phyloP scores from a whole-genome alignment of 2,797 vertebrate genomes.

The Bryconaethiops microstoma region DNA sequence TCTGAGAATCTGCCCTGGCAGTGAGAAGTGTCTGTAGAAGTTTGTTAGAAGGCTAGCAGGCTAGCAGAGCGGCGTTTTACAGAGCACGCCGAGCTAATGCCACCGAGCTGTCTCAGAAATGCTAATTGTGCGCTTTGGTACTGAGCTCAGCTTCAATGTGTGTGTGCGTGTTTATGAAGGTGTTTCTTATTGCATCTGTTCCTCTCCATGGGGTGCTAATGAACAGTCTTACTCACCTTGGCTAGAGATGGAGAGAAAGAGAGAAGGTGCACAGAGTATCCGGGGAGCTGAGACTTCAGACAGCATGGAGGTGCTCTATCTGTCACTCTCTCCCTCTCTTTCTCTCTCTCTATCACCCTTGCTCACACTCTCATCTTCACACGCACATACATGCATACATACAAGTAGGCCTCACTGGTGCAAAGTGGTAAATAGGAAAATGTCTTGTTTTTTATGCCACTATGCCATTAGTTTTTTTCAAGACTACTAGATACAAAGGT shows the following conservation, averaged over 20 bases:
- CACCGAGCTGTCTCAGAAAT: conserved; percentile 31
- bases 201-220: conserved; percentile 84
- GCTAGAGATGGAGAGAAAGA: conserved; percentile 61
- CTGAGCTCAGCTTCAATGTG: conserved; percentile 42
- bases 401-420: background rate
- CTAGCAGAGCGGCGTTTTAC: conserved; percentile 23
- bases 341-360: background rate
- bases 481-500: too few relatives aligned
- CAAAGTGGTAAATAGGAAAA: background rate
- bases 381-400: background rate
- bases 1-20: background rate
- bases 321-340: background rate
- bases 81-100: background rate
- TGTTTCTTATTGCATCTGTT: conserved; percentile 81
- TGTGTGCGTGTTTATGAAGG: conserved; percentile 50
- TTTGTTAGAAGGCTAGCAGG: background rate
- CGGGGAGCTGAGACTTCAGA: conserved; percentile 20
- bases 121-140: conserved; percentile 48
- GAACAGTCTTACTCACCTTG: conserved; percentile 79
- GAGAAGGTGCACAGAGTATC: background rate
- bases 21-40: background rate
- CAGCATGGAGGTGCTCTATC: conserved; percentile 11
- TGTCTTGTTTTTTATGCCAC: too few relatives aligned
- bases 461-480: too few relatives aligned
- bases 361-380: background rate